Evolutionary conservation across 2,888 invertebrate genomes (phyloP), one percentile per base, ranked within the genome.

Genomic region (Drosophila hamatofila): DNA sequence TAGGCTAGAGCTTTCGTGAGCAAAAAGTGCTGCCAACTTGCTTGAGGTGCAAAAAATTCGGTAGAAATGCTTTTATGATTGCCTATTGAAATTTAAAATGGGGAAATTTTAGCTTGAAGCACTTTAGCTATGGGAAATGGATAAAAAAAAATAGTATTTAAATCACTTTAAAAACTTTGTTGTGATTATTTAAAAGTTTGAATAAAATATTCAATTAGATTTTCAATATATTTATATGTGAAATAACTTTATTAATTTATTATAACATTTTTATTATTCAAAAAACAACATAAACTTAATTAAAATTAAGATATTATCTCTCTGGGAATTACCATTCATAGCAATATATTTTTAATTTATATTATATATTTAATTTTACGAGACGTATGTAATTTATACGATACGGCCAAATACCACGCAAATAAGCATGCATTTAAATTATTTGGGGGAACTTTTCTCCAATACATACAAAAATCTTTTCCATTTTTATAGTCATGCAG

Each of bases 11-110:
- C 73, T 79, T 76, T 75, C 9, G 8, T 9, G 16, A 9, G 35
- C 48, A 14, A 2, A 12, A 2, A 21, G 72, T 11, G 65, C 69
- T 80, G 80, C 78, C 80, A 78, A 65, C 61, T 49, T 72, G 60
- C 2, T 30, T 9, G 0, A 30, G 44, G 9, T 12, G 14, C 0
- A 35, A 62, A 57, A 48, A 35, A 23, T 3, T 37, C 30, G 46
- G 52, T 71, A 16, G n/a, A 30, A 14, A 12, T 6, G 11, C 8
- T 4, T 39, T 48, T 54, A n/a, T 4, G 9, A 18, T 30, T 30
- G 18, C 6, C 3, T 12, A 21, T 8, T n/a, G 7, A 3, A 14
- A 33, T 12, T 18, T 12, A 1, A 27, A 16, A n/a, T 1, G 0
- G 11, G 48, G 25, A 11, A 44, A 21, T 44, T 11, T 2, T 35